Evolutionary conservation across 2,797 vertebrate species (phyloP).

Genomic region (Pelodytes ibericus): DNA sequence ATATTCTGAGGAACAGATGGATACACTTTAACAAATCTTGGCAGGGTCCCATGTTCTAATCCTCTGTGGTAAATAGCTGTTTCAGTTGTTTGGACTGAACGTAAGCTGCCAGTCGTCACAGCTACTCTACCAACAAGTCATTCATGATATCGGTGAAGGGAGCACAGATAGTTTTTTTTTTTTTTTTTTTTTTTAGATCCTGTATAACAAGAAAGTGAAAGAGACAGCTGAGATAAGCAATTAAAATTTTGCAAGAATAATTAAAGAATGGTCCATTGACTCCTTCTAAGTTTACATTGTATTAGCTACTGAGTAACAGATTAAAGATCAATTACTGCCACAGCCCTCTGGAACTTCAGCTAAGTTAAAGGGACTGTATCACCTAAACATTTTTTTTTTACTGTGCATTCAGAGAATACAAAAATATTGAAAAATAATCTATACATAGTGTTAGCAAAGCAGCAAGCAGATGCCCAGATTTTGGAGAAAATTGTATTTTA

Average conservation of each 20-base stretch:
- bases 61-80: background rate
- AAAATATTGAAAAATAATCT: no score
- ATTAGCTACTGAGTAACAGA: no score
- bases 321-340: no score
- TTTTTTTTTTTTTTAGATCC: background rate
- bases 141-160: conserved; percentile 3
- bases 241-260: conserved; percentile 8
- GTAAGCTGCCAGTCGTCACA: conserved; percentile 19
- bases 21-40: background rate
- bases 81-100: conserved; percentile 29
- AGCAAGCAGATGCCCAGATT: no score
- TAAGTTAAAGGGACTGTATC: no score
- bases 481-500: no score
- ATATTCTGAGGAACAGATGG: conserved; percentile 19
- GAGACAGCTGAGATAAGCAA: background rate
- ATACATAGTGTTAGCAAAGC: no score
- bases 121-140: conserved; percentile 8
- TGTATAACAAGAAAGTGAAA: conserved; percentile 7
- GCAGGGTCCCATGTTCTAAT: background rate
- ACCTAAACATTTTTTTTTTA: no score
- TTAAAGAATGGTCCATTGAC: no score
- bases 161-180: background rate
- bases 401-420: no score
- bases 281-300: no score
- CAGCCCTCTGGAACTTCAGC: no score